Evolutionary conservation across 2,113 vertebrate genomes (phyloP).

Genomic region (Pelmatolapia mariae): DNA sequence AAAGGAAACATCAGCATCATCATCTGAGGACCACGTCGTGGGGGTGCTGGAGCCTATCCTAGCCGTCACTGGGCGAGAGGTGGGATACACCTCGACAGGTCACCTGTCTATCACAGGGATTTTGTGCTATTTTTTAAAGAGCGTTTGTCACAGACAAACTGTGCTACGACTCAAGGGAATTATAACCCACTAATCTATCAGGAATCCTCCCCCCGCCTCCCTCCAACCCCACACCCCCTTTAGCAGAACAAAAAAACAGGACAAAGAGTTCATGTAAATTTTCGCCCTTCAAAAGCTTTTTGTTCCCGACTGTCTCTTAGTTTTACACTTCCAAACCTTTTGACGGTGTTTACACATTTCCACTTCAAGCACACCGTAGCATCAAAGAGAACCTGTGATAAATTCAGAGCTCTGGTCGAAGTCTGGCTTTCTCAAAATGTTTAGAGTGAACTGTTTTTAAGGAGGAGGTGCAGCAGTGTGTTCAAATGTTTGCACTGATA

Average conservation of each 20-base stretch:
- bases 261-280: background rate
- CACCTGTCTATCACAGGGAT: background rate
- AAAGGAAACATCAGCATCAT: background rate
- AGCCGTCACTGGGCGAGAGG: background rate
- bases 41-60: background rate
- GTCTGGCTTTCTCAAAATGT: conserved; percentile 6
- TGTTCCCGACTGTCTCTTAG: background rate
- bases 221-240: background rate
- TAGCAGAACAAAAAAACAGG: background rate
- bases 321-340: background rate
- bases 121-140: background rate
- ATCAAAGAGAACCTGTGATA: conserved; percentile 21
- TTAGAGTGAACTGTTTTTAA: background rate
- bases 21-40: background rate
- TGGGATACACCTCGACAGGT: background rate
- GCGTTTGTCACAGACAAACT: background rate
- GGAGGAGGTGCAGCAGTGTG: background rate
- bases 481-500: conserved; percentile 22
- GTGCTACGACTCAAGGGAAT: background rate
- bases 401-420: conserved; percentile 1
- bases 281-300: background rate
- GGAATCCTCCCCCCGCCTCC: background rate
- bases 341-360: conserved; percentile 13
- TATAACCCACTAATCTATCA: background rate
- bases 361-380: conserved; percentile 3